phyloP scores from a whole-genome alignment of 2,113 vertebrate species.

The Crotalus helleri region DNA sequence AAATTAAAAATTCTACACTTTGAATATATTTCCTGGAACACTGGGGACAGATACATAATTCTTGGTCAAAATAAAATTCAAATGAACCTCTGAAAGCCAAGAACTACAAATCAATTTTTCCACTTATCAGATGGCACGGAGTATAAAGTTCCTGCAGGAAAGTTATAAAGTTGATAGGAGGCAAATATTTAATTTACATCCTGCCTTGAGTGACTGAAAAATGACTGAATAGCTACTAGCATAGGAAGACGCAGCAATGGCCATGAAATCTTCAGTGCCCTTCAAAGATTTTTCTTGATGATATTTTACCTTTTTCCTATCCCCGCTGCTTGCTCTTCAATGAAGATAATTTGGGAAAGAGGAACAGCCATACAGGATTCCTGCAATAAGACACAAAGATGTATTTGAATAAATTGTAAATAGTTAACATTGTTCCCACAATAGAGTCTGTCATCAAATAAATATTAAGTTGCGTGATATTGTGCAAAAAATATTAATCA shows the following conservation, averaged over 20 bases:
- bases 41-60: not conserved
- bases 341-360: constrained; percentile 87
- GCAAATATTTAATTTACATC: not conserved
- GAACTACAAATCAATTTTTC: not conserved
- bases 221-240: not conserved
- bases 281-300: constrained; percentile 13
- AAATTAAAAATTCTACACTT: not conserved
- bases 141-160: not conserved
- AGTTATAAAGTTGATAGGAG: not conserved
- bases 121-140: not conserved
- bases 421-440: not conserved
- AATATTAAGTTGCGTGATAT: not conserved
- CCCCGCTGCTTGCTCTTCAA: constrained; percentile 93
- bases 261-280: not conserved
- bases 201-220: not conserved
- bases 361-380: constrained; percentile 90
- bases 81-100: not conserved
- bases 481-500: not conserved
- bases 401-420: not conserved
- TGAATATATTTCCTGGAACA: not conserved
- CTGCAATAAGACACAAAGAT: constrained; percentile 59
- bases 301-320: constrained; percentile 89
- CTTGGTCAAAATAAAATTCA: not conserved
- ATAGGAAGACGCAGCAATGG: not conserved
- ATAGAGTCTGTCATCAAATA: not conserved